Base-by-base conservation (phyloP, 1,140 invertebrate species). In the Seison nebaliae region DNA sequence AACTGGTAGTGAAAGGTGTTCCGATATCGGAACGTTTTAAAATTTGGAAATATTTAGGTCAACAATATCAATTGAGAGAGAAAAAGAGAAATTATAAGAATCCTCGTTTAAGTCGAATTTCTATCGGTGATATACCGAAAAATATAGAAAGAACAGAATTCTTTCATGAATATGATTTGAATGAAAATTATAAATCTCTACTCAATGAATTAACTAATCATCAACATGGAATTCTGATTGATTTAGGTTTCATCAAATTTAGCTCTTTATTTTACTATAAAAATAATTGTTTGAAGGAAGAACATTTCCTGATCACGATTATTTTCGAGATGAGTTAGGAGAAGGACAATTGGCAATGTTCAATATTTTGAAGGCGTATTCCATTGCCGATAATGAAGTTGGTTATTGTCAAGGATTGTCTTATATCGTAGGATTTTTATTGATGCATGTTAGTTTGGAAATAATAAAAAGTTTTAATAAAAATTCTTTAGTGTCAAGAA, bases 291-390 rank as follows among this genome's bases (percentile, higher is more conserved):
- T n/a, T n/a, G n/a, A n/a, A n/a, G n/a, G n/a, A n/a, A 68, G 84
- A 8, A 93, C 84, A 4, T 93, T 91, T 60, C 83, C 84, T 0
- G 74, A 71, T 51, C 80, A 91, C 55, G 70, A 73, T 1, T 91
- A 81, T 54, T 94, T 79, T 56, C 71, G 72, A 36, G 71, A 72
- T 44, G 71, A 74, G 1, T 55, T 84, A 30, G 81, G 78, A 1
- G 69, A 76, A 3, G 83, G 83, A 1, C 83, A 91, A 54, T 59
- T 91, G 37, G 72, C 78, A 0, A 59, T 94, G 1, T 93, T 86
- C 54, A 91, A 91, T 31, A 34, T 42, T 6, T 19, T 42, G 12
- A 42, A 42, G 59, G 83, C 84, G 0, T 93, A 91, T 53, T 88
- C 81, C 1, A 62, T 94, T 5, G 54, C 86, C 6, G 84, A 94